Base-by-base conservation (phyloP, 2,797 vertebrate genomes). In the Liasis olivaceus region DNA sequence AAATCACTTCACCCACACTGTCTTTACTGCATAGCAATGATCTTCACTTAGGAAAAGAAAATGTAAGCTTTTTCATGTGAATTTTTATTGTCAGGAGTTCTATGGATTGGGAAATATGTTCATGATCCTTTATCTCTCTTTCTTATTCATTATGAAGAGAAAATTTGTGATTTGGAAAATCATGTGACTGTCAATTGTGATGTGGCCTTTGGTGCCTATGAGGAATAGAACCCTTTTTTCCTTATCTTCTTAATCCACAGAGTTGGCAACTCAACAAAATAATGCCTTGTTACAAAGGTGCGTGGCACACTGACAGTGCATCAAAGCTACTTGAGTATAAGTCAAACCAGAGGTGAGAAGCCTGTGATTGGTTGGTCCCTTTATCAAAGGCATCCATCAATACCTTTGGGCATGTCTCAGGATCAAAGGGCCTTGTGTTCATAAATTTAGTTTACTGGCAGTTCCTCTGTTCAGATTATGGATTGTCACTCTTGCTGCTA, bases 401-500 rank as follows among this genome's bases (percentile, higher is more conserved):
- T 94, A 92, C 94, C 88, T 89, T 58, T 91, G 88, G n/a, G 93
- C 92, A 91, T 91, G 86, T 85, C 89, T 91, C 72, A 64, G 95
- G 94, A 96, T 97, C 96, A 97, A 97, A 97, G 94, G 81, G n/a
- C 86, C 63, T 89, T 90, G 91, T 91, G 69, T 36, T 85, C 84
- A 90, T 92, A 96, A 96, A 91, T 90, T 97, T 92, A 88, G 91
- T 96, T 96, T 94, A 94, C 95, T 93, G 93, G 87, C 88, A 96
- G 93, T 81, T 88, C 91, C 63, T 69, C 85, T 87, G 89, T 94
- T 94, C 95, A 95, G 94, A 95, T 96, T 90, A 96, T 94, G 94
- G 94, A 66, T 93, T 96, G 96, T 97, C 95, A 95, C 93, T 94
- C 93, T 95, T 94, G 93, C 92, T 92, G 93, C 95, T 94, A 95